phyloP scores from a whole-genome alignment of 2,113 vertebrate genomes.

The Scortum barcoo region DNA sequence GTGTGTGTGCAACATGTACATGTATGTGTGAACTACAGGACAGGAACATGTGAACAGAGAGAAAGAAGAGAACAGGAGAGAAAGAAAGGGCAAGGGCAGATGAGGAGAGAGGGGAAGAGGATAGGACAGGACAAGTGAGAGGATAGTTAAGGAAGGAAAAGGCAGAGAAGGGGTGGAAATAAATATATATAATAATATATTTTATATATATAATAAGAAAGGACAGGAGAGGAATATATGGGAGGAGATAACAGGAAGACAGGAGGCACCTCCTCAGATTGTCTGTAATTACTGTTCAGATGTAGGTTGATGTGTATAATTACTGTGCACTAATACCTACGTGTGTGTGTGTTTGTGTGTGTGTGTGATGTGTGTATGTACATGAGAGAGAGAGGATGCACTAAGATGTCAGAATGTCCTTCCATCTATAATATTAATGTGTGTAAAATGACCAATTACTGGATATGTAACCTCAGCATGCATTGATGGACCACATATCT shows the following conservation, averaged over 20 bases:
- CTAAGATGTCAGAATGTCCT: neutral
- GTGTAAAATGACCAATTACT: neutral
- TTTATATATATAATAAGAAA: too few species aligned
- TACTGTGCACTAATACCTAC: neutral
- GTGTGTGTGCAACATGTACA: too few species aligned
- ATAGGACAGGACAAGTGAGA: neutral
- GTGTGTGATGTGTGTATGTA: neutral
- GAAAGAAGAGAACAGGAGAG: too few species aligned
- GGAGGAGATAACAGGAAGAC: neutral
- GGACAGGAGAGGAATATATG: too few species aligned
- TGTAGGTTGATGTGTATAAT: conserved; percentile 18
- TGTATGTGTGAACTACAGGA: too few species aligned
- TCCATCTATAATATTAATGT: conserved; percentile 4
- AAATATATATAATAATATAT: too few species aligned
- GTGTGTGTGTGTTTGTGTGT: neutral
- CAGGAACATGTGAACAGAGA: too few species aligned
- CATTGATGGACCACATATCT: neutral
- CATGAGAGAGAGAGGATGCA: neutral
- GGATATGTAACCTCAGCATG: neutral
- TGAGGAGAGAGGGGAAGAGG: neutral
- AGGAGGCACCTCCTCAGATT: neutral
- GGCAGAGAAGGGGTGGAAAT: neutral
- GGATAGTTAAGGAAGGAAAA: too few species aligned
- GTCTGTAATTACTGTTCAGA: conserved; percentile 18
- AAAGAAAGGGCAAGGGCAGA: too few species aligned